Evolutionary conservation across 2,113 vertebrate genomes (phyloP), one percentile per base, ranked within the genome.

Genomic region (Cyprinus carpio): DNA sequence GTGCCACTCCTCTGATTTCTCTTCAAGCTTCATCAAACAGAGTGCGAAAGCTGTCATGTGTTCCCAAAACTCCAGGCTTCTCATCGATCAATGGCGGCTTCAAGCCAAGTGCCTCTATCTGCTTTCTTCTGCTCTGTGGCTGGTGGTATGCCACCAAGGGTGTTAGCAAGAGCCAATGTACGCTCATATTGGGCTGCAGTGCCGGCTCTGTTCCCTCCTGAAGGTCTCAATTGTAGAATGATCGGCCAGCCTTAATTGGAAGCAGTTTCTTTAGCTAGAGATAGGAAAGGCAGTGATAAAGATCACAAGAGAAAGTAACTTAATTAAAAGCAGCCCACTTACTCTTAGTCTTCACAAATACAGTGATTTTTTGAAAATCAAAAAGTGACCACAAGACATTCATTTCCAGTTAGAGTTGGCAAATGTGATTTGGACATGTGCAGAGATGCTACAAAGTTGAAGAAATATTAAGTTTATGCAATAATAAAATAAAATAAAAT

Each of bases 21-120:
- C 64, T 75, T 34, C 84, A 85, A 31, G 80, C 86, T 84, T 89
- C 87, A 79, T 81, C 78, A 89, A 90, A 88, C 78, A 64, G 87
- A 83, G 60, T 84, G 87, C 54, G 85, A 92, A 87, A 83, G 82
- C 89, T 84, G 83, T 88, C 79, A 56, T 60, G 20, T 84, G 79
- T 75, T 79, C 87, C 64, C 49, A 43, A 85, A 82, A 82, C 85
- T 84, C 13, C 78, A 83, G 85, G 80, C 75, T 49, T 58, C 81
- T 84, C 84, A 91, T 90, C 83, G 81, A 91, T 93, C 89, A 90
- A 86, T 43, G 12, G 72, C 34, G 83, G 64, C 43, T 40, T 82
- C 80, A 71, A 65, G 62, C 37, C 85, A 87, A 89, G 65, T 25
- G 67, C 34, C 69, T 49, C 16, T 34, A 58, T 77, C 40, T 79